Percentiles rank a stretch among this genome's conserved stretches.
Conservation (phyloP, 2,113 vertebrate species). For the Spea bombifrons region DNA sequence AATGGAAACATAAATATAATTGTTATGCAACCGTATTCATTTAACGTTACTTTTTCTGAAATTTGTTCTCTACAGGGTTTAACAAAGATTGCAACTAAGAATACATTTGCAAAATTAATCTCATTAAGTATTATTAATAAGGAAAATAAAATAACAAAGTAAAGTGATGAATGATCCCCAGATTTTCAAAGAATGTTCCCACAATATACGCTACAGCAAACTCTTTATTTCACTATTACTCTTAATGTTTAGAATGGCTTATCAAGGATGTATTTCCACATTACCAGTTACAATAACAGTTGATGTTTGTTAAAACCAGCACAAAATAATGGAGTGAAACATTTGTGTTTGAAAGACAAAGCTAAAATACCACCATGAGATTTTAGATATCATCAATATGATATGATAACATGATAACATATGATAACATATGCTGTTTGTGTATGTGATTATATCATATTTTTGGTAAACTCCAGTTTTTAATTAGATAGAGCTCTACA, state of each 20-base stretch:
- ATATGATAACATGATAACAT: background rate
- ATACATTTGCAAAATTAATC: background rate
- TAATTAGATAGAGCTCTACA: background rate
- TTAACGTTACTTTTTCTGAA: too few species aligned
- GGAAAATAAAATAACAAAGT: background rate
- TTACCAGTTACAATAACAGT: constrained; percentile 38
- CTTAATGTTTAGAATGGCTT: constrained; percentile 35
- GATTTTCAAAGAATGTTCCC: constrained; percentile 33
- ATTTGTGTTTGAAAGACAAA: constrained; percentile 1
- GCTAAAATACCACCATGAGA: background rate
- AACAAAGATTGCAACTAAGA: too few species aligned
- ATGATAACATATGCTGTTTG: constrained; percentile 16
- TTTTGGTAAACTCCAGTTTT: background rate
- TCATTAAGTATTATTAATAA: background rate
- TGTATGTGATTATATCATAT: background rate
- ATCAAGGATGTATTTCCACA: constrained; percentile 33
- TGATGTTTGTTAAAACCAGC: constrained; percentile 9
- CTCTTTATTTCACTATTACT: constrained; percentile 11
- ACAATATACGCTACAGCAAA: constrained; percentile 23
- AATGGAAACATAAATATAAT: too few species aligned
- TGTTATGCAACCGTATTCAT: too few species aligned
- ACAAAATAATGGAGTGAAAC: constrained; percentile 20
- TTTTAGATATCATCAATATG: constrained; percentile 5
- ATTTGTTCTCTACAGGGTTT: too few species aligned
- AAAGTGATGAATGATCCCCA: constrained; percentile 7